Evolutionary conservation across 1,140 invertebrate genomes (phyloP), one percentile per base, ranked within the genome.

Genomic region (Pogonomyrmex barbatus): DNA sequence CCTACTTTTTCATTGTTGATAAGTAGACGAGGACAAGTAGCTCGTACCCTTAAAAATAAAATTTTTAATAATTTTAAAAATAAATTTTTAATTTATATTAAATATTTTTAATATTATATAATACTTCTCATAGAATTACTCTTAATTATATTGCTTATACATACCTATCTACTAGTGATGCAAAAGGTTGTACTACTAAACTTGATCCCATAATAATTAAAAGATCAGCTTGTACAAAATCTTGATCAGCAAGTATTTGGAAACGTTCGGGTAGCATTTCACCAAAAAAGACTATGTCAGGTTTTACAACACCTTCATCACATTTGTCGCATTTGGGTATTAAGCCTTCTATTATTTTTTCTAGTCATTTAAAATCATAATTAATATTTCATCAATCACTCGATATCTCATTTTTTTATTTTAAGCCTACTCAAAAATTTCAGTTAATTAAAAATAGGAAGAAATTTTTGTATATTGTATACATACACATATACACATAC

Each of bases 181-280:
- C 98, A 96, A 99, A 99, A 1, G 99, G 99, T 87, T 99, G 98
- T 0, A 99, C 99, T 89, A 97, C 97, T 68, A 99, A 96, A 30
- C 98, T 99, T 2, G 99, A 99, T 9, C 99, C 99, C 96, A 99
- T 97, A 5, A 99, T 97, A 78, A 99, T 98, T 6, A 99, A 96
- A 79, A 99, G 95, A 95, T 99, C 99, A 94, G 98, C 99, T 81
- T 97, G 95, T 54, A 95, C 93, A 93, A 99, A 98, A 95, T 99
- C 99, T 87, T 96, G 93, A 30, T 95, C 94, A 3, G 96, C 94
- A 68, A 96, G 95, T 17, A 93, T 91, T 90, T 97, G 97, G 94
- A 98, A 99, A 77, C 96, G 96, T 0, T 96, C 92, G 0, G 98
- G 98, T 52, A 99, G 95, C 93, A 96, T 96, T 96, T 99, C 98